Evolutionary conservation across 1,140 invertebrate species (phyloP).

Genomic region (Neotoxoptera formosana): DNA sequence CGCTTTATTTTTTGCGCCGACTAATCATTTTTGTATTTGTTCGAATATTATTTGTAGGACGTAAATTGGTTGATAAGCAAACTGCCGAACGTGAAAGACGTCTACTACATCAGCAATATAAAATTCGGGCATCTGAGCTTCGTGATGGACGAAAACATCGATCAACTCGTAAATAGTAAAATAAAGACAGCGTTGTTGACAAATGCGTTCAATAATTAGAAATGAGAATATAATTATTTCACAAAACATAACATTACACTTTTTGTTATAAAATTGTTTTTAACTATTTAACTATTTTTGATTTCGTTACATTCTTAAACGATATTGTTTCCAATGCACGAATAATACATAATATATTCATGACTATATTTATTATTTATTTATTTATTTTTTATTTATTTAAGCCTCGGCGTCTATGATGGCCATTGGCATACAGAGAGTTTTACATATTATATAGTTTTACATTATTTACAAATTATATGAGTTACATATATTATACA

Average conservation of each 20-base stretch:
- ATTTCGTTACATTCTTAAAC: not conserved
- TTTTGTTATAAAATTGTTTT: not conserved
- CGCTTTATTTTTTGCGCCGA: not conserved
- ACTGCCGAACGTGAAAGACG: constrained; percentile 31
- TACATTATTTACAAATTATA: no score
- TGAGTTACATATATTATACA: no score
- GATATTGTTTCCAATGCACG: not conserved
- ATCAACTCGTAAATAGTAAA: not conserved
- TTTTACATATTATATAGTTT: no score
- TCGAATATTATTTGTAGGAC: constrained; percentile 22
- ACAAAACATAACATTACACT: not conserved
- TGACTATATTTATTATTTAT: not conserved
- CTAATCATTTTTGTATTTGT: not conserved
- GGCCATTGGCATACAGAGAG: no score
- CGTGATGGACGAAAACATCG: constrained; percentile 31
- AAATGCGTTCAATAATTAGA: not conserved
- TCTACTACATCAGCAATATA: constrained; percentile 33
- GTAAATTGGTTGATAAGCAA: constrained; percentile 8
- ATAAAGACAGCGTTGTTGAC: not conserved
- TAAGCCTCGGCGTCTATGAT: no score
- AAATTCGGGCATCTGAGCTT: constrained; percentile 43
- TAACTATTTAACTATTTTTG: not conserved
- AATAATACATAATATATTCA: not conserved
- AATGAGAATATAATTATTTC: not conserved
- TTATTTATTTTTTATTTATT: no score